These are phyloP conservation scores for Ylistrum balloti DNA, from an alignment of 1,140 invertebrate species.

Conservation along the genomic window DNA sequence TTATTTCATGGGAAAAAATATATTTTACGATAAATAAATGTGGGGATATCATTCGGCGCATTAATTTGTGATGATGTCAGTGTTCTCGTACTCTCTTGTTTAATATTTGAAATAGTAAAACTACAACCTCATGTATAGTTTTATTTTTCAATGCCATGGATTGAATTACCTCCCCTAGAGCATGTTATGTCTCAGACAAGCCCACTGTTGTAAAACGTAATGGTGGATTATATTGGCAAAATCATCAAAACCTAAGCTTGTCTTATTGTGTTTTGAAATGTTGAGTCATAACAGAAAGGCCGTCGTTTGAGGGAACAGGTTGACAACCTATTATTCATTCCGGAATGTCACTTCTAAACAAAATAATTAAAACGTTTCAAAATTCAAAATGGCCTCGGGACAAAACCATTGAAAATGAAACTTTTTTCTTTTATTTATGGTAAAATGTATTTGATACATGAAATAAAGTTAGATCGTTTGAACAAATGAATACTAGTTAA, in stretches of 20 bases:
- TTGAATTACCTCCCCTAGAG: neutral
- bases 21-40: too few species aligned
- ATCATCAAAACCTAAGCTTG: neutral
- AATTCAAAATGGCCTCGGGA: neutral
- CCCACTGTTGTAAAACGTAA: too few species aligned
- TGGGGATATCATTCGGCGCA: too few species aligned
- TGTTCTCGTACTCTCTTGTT: too few species aligned
- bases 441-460: neutral
- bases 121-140: too few species aligned
- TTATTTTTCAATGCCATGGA: too few species aligned
- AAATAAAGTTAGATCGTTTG: constrained; percentile 9
- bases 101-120: too few species aligned
- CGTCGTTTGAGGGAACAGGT: neutral
- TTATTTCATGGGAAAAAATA: too few species aligned
- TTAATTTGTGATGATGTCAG: too few species aligned
- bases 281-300: neutral
- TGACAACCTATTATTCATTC: constrained; percentile 27
- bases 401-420: neutral
- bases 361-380: neutral
- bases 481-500: neutral
- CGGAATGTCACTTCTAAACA: neutral
- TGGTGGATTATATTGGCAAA: too few species aligned
- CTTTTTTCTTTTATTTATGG: neutral
- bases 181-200: too few species aligned
- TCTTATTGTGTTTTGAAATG: neutral